These are phyloP conservation scores for Ommatoiulus sabulosus DNA, from an alignment of 2,888 invertebrate species.

Conservation along the genomic window DNA sequence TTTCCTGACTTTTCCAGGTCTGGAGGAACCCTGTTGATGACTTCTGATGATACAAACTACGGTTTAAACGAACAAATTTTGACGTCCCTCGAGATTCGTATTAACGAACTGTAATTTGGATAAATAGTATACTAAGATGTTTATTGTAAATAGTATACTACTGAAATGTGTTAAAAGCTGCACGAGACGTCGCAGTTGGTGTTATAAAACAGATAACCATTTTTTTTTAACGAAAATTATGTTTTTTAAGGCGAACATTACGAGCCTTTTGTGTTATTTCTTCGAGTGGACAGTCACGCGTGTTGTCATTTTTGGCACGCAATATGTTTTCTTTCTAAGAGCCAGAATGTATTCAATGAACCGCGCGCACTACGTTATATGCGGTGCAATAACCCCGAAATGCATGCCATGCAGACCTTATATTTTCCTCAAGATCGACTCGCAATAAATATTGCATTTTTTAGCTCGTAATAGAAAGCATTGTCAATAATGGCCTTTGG, in stretches of 20 bases:
- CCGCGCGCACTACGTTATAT: not conserved
- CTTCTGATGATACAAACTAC: too few relatives aligned
- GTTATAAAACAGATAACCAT: constrained; percentile 3
- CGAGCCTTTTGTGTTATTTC: not conserved
- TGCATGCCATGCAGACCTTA: not conserved
- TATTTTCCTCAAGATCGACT: not conserved
- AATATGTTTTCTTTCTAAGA: not conserved
- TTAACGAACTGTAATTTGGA: too few relatives aligned
- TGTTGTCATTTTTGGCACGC: constrained; percentile 31
- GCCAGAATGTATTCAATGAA: not conserved
- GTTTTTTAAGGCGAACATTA: not conserved
- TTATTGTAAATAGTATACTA: too few relatives aligned
- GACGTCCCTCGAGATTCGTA: too few relatives aligned
- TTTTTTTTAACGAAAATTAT: not conserved
- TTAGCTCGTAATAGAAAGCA: not conserved
- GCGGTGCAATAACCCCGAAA: not conserved
- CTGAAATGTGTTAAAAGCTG: not conserved
- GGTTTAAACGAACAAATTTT: too few relatives aligned
- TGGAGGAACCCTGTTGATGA: too few relatives aligned
- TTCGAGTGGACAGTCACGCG: not conserved
- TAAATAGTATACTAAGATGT: too few relatives aligned
- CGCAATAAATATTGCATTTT: constrained; percentile 29
- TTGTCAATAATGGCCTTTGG: not conserved
- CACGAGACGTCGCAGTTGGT: not conserved
- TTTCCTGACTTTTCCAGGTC: too few relatives aligned